phyloP scores from a whole-genome alignment of 2,888 invertebrate genomes.

The Leucophora obtusa region DNA sequence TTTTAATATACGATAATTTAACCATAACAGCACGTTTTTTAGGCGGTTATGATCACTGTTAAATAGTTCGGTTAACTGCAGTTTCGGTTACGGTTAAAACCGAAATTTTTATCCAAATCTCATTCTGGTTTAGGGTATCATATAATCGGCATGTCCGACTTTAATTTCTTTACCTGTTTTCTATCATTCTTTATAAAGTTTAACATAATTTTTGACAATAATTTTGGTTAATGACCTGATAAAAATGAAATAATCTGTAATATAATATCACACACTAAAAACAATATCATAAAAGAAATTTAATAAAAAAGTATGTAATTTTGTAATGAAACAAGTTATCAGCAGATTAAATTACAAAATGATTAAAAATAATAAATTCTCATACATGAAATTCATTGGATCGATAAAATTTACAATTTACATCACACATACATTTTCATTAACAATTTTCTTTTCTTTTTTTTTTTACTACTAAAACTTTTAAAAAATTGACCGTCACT shows the following conservation, averaged over 20 bases:
- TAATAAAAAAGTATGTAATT: constrained; percentile 26
- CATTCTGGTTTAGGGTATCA: too few relatives aligned
- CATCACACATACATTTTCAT: neutral
- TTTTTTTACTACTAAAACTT: neutral
- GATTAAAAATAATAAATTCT: neutral
- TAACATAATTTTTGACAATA: constrained; percentile 33
- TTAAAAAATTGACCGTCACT: constrained; percentile 56
- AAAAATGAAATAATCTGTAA: constrained; percentile 20
- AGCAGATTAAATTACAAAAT: constrained; percentile 25
- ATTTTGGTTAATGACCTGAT: constrained; percentile 34
- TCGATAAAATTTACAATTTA: neutral
- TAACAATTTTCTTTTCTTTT: neutral
- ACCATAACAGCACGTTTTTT: too few relatives aligned
- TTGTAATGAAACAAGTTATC: constrained; percentile 23
- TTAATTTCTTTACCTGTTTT: too few relatives aligned
- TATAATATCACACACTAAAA: neutral
- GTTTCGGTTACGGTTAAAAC: too few relatives aligned
- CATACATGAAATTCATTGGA: neutral
- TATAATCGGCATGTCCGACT: too few relatives aligned
- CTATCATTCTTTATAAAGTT: neutral
- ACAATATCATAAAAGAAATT: neutral
- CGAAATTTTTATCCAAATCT: too few relatives aligned
- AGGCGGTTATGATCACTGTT: too few relatives aligned
- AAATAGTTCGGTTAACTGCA: too few relatives aligned
- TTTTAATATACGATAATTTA: too few relatives aligned